Conservation (phyloP, 2,888 invertebrate genomes). For the Leptinotarsa tumamoca region DNA sequence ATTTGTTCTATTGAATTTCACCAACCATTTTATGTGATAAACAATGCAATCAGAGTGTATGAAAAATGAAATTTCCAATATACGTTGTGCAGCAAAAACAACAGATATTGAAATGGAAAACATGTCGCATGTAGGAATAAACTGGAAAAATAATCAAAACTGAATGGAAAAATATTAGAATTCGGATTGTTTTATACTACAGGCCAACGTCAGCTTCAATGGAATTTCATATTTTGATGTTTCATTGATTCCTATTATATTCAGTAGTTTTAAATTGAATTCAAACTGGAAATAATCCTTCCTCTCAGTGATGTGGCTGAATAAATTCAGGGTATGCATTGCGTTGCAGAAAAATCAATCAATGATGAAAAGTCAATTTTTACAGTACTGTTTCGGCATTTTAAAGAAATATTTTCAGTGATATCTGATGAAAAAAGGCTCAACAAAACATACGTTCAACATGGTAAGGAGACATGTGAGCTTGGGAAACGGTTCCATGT, state of each 20-base stretch:
- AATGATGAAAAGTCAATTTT: too few species aligned
- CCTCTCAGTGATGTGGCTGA: too few species aligned
- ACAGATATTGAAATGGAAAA: constrained; percentile 8
- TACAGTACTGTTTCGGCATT: too few species aligned
- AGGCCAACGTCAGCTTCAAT: neutral
- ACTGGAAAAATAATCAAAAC: constrained; percentile 5
- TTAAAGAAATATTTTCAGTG: too few species aligned
- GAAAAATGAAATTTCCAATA: constrained; percentile 7
- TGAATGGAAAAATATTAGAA: constrained; percentile 13
- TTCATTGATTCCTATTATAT: neutral
- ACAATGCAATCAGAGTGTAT: constrained; percentile 28
- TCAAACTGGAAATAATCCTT: neutral
- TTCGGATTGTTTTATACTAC: neutral
- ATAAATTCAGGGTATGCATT: too few species aligned
- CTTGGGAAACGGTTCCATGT: too few species aligned
- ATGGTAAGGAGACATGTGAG: too few species aligned
- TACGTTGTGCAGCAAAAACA: neutral
- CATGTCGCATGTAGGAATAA: neutral
- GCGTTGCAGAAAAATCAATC: too few species aligned
- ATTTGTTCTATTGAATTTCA: constrained; percentile 30
- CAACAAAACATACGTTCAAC: too few species aligned
- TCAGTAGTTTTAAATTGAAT: neutral
- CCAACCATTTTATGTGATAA: constrained; percentile 32
- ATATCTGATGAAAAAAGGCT: too few species aligned
- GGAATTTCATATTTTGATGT: constrained; percentile 2